phyloP scores from a whole-genome alignment of 2,888 invertebrate genomes.

The Cerastis rubricosa region DNA sequence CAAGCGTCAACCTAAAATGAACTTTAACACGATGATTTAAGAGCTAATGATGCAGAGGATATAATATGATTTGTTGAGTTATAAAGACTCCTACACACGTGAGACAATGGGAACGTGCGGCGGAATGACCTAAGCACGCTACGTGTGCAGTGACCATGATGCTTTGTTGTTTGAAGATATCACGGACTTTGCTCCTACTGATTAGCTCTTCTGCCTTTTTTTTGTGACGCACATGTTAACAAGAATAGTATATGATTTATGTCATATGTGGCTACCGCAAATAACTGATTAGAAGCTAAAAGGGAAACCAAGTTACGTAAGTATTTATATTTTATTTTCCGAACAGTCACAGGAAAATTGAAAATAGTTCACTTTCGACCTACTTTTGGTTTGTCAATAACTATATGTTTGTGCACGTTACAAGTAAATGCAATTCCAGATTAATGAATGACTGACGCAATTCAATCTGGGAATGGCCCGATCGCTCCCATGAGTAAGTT shows the following conservation, averaged over 20 bases:
- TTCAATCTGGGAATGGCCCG: slow-evolving; percentile 14
- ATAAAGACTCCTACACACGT: slow-evolving; percentile 81
- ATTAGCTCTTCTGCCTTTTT: slow-evolving; percentile 37
- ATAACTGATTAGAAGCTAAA: background rate
- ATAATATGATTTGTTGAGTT: slow-evolving; percentile 66
- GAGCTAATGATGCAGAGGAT: slow-evolving; percentile 53
- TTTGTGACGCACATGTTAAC: slow-evolving; percentile 32
- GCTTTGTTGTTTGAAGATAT: slow-evolving; percentile 39
- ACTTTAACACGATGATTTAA: slow-evolving; percentile 60
- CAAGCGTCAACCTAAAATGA: slow-evolving; percentile 56
- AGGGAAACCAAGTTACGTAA: background rate
- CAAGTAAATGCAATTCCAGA: slow-evolving; percentile 28
- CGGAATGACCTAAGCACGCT: slow-evolving; percentile 70
- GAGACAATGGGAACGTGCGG: slow-evolving; percentile 78
- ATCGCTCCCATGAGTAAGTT: slow-evolving; percentile 20
- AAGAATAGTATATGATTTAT: slow-evolving; percentile 16
- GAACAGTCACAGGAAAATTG: slow-evolving; percentile 9
- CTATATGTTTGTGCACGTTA: slow-evolving; percentile 26
- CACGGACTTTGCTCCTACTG: slow-evolving; percentile 53
- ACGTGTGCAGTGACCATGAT: slow-evolving; percentile 60
- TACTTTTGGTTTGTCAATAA: slow-evolving; percentile 5
- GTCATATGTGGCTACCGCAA: background rate
- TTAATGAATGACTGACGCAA: slow-evolving; percentile 34
- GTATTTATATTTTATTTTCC: background rate
- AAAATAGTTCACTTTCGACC: background rate